Base-by-base conservation (phyloP, 2,797 vertebrate genomes). In the Nothura maculosa region DNA sequence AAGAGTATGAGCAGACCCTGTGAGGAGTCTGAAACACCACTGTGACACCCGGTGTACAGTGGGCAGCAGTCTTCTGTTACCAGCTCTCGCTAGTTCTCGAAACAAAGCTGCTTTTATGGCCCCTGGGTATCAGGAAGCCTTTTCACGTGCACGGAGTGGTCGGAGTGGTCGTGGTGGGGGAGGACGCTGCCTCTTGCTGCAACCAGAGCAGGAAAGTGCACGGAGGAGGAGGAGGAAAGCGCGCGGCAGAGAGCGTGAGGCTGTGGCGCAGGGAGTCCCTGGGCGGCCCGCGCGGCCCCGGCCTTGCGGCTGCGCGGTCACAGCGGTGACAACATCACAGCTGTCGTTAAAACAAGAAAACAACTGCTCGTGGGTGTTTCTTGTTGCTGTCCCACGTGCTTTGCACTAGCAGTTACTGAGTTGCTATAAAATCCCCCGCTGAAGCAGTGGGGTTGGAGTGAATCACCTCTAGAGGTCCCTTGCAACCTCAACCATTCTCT, bases 181-280 rank as follows among this genome's bases (percentile, higher is more conserved):
- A 30, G 79, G 79, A 27, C 24, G 21, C 10, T 40, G 0, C 1
- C n/a, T 63, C 15, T 48, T 80, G 20, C 10, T 34, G 27, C 40
- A 48, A 60, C 68, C 60, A 40, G 62, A 87, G 11, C 52, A 57
- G 52, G 45, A 63, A 18, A n/a, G 45, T 30, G 45, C 60, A 8
- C 15, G 75, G 28, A 69, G 43, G 25, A 30, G n/a, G n/a, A n/a
- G 38, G 9, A 38, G 38, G 38, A 38, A 8, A 38, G 38, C 38
- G 11, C 8, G 11, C 38, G 38, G 38, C 11, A 38, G 38, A 19
- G 18, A 1, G 34, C 30, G 20, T 1, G 2, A 25, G 42, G 2
- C 6, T n/a, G 6, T 21, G 17, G 52, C 52, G 27, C 25, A 11
- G 38, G 38, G 48, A 42, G 42, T 5, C 42, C 42, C 13, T 42